These are phyloP conservation scores for Moxostoma hubbsi DNA, from an alignment of 2,797 vertebrate species.

Conservation along the genomic window DNA sequence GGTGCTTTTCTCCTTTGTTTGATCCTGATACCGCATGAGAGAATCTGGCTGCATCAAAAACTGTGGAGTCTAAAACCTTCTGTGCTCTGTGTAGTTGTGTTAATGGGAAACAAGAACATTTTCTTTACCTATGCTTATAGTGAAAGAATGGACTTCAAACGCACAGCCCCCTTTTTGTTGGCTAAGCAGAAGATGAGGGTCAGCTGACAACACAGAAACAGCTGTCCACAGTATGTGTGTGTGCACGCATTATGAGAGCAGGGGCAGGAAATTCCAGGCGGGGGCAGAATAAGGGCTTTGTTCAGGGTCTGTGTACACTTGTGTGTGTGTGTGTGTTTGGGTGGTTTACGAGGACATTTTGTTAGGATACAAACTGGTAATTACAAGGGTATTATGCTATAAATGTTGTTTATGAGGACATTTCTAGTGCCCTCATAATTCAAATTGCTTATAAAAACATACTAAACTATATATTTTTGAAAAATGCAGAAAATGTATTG, in stretches of 20 bases:
- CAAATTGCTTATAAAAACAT: too few relatives aligned
- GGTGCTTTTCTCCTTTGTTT: conserved; percentile 20
- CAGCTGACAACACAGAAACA: conserved; percentile 62
- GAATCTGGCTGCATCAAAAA: conserved; percentile 19
- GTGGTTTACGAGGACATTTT: not conserved
- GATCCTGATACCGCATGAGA: conserved; percentile 29
- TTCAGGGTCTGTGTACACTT: conserved; percentile 50
- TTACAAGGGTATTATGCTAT: too few relatives aligned
- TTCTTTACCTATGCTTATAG: conserved; percentile 32
- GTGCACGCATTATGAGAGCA: conserved; percentile 44
- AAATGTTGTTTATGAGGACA: too few relatives aligned
- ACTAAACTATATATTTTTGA: too few relatives aligned
- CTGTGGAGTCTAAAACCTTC: conserved; percentile 7
- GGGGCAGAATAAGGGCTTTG: conserved; percentile 55
- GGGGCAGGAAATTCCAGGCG: conserved; percentile 52
- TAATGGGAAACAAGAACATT: conserved; percentile 28
- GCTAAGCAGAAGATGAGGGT: conserved; percentile 55
- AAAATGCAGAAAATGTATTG: too few relatives aligned
- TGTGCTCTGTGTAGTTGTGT: not conserved
- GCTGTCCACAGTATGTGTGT: conserved; percentile 51
- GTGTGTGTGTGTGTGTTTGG: conserved; percentile 28
- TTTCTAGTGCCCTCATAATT: too few relatives aligned
- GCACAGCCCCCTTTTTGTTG: conserved; percentile 45
- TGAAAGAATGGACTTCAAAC: conserved; percentile 48
- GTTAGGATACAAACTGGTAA: too few relatives aligned